Base-by-base conservation (phyloP, 1,140 invertebrate genomes). In the Diorhabda elongata region DNA sequence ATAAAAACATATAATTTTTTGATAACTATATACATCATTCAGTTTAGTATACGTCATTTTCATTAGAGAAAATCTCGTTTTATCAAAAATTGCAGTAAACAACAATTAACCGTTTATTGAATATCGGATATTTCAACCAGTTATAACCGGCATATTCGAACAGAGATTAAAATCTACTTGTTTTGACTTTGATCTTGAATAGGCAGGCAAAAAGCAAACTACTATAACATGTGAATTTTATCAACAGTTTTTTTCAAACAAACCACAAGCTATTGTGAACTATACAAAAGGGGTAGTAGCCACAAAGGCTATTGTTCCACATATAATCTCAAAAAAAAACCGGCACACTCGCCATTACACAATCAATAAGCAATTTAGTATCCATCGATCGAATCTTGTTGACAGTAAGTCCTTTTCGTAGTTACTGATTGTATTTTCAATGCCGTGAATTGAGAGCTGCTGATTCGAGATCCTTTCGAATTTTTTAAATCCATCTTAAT, bases 361-460 rank as follows among this genome's bases (percentile, higher is more conserved):
- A 52, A 52, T 52, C 47, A n/a, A 52, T 52, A 52, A n/a, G 47
- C 47, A 52, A 52, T 52, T 26, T 52, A 52, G 47, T 52, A 52
- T 52, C n/a, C 47, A 52, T 52, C 47, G 47, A n/a, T n/a, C 6
- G 47, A 52, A 52, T 3, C 47, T 52, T n/a, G 47, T 8, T 52
- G 47, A 52, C 47, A 52, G 47, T 52, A n/a, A n/a, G 6, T 52
- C 47, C n/a, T 52, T 52, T n/a, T 52, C 47, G 47, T n/a, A n/a
- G 47, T n/a, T 52, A 52, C 47, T n/a, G 47, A 52, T 52, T 52
- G 47, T 52, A 52, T 52, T 52, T 52, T 52, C n/a, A 6, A 52
- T 52, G 47, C 6, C 47, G 47, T 52, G 47, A 52, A 52, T 52
- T 52, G n/a, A 6, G n/a, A 52, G 47, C 47, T 52, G n/a, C 47